Conservation (phyloP, 2,113 vertebrate species). For the Thinocorus orbignyianus region DNA sequence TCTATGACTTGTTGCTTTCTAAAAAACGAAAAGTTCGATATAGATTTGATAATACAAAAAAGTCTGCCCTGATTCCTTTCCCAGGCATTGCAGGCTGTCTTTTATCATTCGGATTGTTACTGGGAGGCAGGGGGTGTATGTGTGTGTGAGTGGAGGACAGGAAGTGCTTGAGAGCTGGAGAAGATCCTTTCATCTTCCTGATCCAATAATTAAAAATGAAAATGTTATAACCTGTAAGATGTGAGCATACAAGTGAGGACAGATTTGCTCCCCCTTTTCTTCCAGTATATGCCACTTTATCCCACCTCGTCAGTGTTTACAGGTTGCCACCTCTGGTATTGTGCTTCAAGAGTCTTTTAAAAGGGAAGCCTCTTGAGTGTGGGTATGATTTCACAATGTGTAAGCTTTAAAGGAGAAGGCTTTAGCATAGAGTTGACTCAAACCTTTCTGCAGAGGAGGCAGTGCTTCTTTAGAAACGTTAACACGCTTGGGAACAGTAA, state of each 20-base stretch:
- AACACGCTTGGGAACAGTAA: background rate
- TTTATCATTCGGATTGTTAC: background rate
- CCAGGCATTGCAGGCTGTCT: background rate
- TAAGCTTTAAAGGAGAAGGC: background rate
- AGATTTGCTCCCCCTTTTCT: background rate
- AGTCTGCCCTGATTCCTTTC: background rate
- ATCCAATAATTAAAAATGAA: background rate
- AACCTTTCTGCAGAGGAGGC: slow-evolving; percentile 1
- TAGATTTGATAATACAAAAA: background rate
- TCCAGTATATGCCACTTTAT: background rate
- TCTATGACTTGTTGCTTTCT: background rate
- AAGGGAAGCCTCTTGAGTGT: background rate
- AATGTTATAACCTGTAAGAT: background rate
- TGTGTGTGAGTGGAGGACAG: background rate
- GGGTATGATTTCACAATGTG: background rate
- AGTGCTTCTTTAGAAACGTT: background rate
- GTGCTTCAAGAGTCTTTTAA: background rate
- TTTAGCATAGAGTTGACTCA: background rate
- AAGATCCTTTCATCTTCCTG: background rate
- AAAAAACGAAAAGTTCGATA: background rate
- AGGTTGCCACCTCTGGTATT: background rate
- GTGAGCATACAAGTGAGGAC: background rate
- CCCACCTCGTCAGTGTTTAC: background rate
- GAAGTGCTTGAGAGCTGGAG: background rate
- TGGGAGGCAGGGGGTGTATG: background rate